Percentiles rank a stretch among this genome's conserved stretches.
Evolutionary conservation across 92 coral and sea anemone genomes (phyloP).

Genomic region (Paragorgia papillata): DNA sequence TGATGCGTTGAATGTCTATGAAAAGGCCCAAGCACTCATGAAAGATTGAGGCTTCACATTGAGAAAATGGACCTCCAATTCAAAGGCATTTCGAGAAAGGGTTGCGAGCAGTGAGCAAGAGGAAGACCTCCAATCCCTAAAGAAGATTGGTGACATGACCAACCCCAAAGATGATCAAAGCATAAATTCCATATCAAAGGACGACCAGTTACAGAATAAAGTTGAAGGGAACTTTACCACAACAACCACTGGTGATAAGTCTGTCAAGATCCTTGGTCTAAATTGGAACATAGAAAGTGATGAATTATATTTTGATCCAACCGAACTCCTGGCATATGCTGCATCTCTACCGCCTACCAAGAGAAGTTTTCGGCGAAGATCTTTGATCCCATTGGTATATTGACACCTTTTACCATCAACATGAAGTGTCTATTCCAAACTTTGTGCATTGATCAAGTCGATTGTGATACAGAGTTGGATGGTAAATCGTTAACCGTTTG

Average conservation of each 20-base stretch:
- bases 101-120: neutral
- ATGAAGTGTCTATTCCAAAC: conserved; percentile 12
- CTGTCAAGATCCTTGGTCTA: neutral
- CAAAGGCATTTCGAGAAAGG: neutral
- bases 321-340: too few relatives aligned
- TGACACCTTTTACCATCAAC: neutral
- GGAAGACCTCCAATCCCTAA: neutral
- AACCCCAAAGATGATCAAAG: too few relatives aligned
- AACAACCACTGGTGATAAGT: neutral
- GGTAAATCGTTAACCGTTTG: too few relatives aligned
- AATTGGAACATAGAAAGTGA: neutral
- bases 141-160: neutral
- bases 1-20: too few relatives aligned
- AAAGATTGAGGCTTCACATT: too few relatives aligned
- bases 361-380: too few relatives aligned
- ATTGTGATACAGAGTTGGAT: neutral
- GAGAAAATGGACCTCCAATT: neutral
- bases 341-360: neutral
- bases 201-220: too few relatives aligned
- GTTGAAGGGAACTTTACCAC: neutral
- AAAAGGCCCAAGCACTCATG: too few relatives aligned
- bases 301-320: too few relatives aligned
- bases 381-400: neutral
- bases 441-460: neutral
- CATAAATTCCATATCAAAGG: too few relatives aligned